These are phyloP conservation scores for Lates japonicus DNA, from an alignment of 2,797 vertebrate genomes.

Conservation along the genomic window DNA sequence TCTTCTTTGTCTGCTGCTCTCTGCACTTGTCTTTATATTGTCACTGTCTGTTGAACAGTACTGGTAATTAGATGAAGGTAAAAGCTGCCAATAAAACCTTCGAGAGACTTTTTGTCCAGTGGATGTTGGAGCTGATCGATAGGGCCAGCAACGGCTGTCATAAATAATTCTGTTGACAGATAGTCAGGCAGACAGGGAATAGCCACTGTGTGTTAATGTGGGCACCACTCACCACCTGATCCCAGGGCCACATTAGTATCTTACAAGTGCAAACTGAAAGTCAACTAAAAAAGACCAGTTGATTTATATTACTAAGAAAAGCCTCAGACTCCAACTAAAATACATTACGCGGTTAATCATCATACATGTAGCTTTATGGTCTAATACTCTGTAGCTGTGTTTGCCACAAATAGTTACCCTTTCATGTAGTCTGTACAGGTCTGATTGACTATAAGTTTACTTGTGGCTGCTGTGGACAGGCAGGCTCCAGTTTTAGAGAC, in stretches of 20 bases:
- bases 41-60: constrained; percentile 3
- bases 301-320: constrained; percentile 22
- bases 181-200: constrained; percentile 48
- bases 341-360: neutral
- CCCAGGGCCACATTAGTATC: constrained; percentile 7
- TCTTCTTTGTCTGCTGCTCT: neutral
- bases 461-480: constrained; percentile 16
- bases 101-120: constrained; percentile 16
- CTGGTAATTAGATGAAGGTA: constrained; percentile 13
- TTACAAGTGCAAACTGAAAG: constrained; percentile 38
- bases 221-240: constrained; percentile 57
- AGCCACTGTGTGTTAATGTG: constrained; percentile 34
- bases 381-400: neutral
- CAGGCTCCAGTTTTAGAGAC: constrained; percentile 47
- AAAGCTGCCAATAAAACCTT: constrained; percentile 22
- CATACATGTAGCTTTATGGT: neutral
- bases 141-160: constrained; percentile 38
- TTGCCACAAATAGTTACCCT: constrained; percentile 7
- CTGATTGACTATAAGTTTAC: constrained; percentile 11
- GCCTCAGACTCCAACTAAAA: neutral
- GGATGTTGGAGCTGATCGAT: constrained; percentile 24
- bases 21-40: neutral
- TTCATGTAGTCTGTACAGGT: constrained; percentile 8
- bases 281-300: constrained; percentile 31
- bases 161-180: constrained; percentile 56